Conservation (phyloP, 2,888 invertebrate genomes). For the Alloscopus bannaensis region DNA sequence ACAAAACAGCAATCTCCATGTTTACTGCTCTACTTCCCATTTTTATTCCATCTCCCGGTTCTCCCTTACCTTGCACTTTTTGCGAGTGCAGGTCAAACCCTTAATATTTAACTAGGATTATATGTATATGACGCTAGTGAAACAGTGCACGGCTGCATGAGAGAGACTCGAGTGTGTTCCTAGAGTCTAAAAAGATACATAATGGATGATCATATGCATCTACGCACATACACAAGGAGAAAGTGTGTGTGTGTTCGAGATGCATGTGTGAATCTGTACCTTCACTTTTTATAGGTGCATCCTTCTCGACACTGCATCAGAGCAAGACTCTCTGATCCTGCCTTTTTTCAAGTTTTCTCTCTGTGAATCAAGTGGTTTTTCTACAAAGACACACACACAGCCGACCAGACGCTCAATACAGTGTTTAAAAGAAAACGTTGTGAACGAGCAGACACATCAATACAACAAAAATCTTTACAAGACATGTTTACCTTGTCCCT, state of each 20-base stretch:
- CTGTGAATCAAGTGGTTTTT: no score
- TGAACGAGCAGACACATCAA: no score
- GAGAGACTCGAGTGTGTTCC: conserved; percentile 56
- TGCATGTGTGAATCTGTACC: no score
- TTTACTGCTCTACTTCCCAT: conserved; percentile 51
- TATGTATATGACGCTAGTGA: conserved; percentile 60
- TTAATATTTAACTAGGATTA: conserved; percentile 65
- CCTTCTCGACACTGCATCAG: no score
- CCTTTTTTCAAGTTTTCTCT: no score
- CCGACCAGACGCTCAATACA: background rate
- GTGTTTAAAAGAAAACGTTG: no score
- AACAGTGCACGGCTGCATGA: conserved; percentile 58
- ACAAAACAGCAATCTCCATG: no score
- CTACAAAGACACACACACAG: background rate
- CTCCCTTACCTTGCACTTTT: conserved; percentile 45
- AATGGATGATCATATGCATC: conserved; percentile 58
- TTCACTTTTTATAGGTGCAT: no score
- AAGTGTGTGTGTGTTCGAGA: no score
- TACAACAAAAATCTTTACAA: background rate
- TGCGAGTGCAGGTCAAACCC: conserved; percentile 50
- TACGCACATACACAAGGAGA: no score
- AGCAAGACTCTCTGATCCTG: no score
- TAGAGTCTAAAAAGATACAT: conserved; percentile 61
- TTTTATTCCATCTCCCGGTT: no score
- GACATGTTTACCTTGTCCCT: background rate